phyloP scores from a whole-genome alignment of 2,797 vertebrate genomes.

The Rhinichthys osculus region DNA sequence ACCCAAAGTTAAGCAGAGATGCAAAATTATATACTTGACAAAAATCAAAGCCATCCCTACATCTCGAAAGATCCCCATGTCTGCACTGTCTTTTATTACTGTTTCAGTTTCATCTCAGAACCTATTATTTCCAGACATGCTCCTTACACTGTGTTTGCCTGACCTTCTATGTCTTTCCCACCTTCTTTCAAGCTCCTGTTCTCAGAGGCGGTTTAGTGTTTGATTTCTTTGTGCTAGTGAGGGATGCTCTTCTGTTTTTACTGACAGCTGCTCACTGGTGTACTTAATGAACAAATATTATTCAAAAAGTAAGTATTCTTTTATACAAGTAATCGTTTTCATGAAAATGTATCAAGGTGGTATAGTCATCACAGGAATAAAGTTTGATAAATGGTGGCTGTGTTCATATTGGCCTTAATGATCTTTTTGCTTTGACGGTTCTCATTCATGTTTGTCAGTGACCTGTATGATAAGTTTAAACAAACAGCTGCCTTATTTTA shows the following conservation, averaged over 20 bases:
- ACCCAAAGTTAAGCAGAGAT: background rate
- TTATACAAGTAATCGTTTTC: background rate
- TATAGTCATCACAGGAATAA: background rate
- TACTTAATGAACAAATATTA: background rate
- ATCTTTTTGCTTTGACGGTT: background rate
- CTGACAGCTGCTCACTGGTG: background rate
- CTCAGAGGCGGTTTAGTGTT: conserved; percentile 9
- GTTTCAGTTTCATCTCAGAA: conserved; percentile 20
- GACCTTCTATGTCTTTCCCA: conserved; percentile 17
- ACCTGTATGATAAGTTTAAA: background rate
- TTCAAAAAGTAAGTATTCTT: background rate
- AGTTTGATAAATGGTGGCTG: background rate
- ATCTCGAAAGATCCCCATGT: background rate
- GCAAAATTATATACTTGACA: background rate
- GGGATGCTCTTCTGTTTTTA: conserved; percentile 6
- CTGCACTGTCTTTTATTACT: conserved; percentile 18
- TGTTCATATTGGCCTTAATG: background rate
- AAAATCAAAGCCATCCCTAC: conserved; percentile 7
- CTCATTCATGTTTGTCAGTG: background rate
- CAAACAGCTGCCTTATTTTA: background rate
- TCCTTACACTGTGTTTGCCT: conserved; percentile 2
- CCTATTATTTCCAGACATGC: conserved; percentile 33
- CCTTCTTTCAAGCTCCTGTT: background rate
- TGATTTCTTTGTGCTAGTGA: background rate
- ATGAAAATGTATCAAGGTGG: background rate